Percentiles rank a stretch among this genome's conserved stretches.
These are phyloP conservation scores for Phymorhynchus buccinoides DNA, from an alignment of 1,140 invertebrate genomes.

Conservation along the genomic window DNA sequence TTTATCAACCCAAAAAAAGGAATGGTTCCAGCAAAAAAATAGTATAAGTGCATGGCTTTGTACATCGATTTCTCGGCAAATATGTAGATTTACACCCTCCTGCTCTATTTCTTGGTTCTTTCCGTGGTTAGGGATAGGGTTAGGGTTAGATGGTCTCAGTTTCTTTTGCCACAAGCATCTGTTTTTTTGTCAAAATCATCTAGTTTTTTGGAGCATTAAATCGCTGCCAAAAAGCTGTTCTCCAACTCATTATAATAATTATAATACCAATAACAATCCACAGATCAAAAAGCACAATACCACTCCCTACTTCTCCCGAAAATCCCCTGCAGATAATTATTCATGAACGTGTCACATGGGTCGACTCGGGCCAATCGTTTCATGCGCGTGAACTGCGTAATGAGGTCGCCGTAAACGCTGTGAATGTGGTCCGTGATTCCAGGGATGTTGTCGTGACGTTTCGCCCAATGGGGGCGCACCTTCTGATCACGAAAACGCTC, in stretches of 20 bases:
- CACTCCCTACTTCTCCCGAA: slow-evolving; percentile 45
- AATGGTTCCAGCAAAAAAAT: too few species aligned
- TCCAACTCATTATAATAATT: neutral
- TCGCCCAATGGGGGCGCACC: slow-evolving; percentile 51
- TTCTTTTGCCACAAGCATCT: too few species aligned
- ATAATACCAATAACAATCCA: neutral
- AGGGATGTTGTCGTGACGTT: slow-evolving; percentile 51
- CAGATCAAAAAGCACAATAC: neutral
- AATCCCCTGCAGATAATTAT: slow-evolving; percentile 45
- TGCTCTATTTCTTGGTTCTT: too few species aligned
- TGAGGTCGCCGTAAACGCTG: slow-evolving; percentile 40
- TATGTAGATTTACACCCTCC: too few species aligned
- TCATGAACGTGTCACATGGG: slow-evolving; percentile 55
- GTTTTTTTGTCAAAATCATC: too few species aligned
- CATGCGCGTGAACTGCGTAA: slow-evolving; percentile 37
- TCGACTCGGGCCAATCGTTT: slow-evolving; percentile 38
- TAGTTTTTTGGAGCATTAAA: too few species aligned
- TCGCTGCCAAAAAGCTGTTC: too few species aligned
- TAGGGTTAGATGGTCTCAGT: too few species aligned
- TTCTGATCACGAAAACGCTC: slow-evolving; percentile 41
- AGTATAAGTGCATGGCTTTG: too few species aligned
- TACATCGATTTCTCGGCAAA: too few species aligned
- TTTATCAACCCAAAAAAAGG: too few species aligned
- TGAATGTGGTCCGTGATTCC: slow-evolving; percentile 48
- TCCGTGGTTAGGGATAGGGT: too few species aligned